Percentiles rank a stretch among this genome's conserved stretches.
These are phyloP conservation scores for Drosophila mulleri DNA, from an alignment of 2,888 invertebrate species.

Conservation along the genomic window DNA sequence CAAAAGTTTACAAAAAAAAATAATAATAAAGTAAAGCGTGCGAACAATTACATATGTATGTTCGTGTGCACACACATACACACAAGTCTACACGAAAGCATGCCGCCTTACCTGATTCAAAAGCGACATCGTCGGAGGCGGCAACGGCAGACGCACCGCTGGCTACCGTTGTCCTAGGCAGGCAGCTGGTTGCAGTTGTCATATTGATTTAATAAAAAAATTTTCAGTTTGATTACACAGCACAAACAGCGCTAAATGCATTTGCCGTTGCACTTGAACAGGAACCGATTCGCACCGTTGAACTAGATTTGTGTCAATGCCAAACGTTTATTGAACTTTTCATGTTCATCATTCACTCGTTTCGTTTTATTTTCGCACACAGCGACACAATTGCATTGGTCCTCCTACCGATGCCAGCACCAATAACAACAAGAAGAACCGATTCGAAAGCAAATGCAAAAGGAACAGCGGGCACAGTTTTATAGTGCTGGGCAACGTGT, in stretches of 20 bases:
- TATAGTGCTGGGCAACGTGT: slow-evolving; percentile 28
- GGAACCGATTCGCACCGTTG: slow-evolving; percentile 7
- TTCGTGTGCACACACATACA: neutral
- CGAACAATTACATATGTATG: slow-evolving; percentile 2
- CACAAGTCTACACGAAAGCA: neutral
- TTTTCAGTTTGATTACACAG: slow-evolving; percentile 13
- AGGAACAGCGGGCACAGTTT: slow-evolving; percentile 17
- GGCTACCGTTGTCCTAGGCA: slow-evolving; percentile 46
- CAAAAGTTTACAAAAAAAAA: slow-evolving; percentile 21
- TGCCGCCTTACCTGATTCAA: slow-evolving; percentile 50
- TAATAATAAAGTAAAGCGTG: slow-evolving; percentile 9
- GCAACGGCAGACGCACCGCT: neutral
- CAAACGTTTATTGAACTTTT: slow-evolving; percentile 57
- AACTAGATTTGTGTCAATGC: slow-evolving; percentile 67
- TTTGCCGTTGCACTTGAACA: slow-evolving; percentile 26
- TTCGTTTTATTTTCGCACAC: slow-evolving; percentile 10
- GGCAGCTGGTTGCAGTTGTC: slow-evolving; percentile 52
- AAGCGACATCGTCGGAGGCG: neutral
- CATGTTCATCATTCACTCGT: slow-evolving; percentile 6
- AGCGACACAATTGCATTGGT: slow-evolving; percentile 4
- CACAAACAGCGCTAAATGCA: slow-evolving; percentile 7
- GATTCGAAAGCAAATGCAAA: slow-evolving; percentile 35
- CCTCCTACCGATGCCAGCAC: too few species aligned
- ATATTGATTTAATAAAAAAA: slow-evolving; percentile 34
- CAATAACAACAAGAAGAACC: slow-evolving; percentile 13